These are phyloP conservation scores for Chrysocyon brachyurus DNA, from an alignment of 2,797 vertebrate species.

Conservation along the genomic window DNA sequence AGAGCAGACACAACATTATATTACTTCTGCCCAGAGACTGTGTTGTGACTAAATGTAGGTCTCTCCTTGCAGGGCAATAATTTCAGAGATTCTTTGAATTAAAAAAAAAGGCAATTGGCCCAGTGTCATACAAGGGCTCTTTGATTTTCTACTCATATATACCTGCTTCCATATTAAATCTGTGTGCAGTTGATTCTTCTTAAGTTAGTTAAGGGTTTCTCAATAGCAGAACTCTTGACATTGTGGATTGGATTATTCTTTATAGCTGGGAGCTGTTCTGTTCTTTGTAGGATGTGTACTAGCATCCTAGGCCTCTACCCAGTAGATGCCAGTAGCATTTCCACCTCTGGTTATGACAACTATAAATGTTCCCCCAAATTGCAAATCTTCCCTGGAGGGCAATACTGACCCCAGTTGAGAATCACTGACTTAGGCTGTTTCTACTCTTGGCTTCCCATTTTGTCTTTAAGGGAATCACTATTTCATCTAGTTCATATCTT, in stretches of 20 bases:
- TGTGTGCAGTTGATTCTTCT: not conserved
- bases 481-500: conserved; percentile 44
- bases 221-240: not conserved
- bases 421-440: not conserved
- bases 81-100: not conserved
- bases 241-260: not conserved
- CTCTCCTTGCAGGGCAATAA: conserved; percentile 17
- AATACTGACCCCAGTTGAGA: not conserved
- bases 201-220: conserved; percentile 51
- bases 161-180: conserved; percentile 14
- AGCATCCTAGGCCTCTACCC: not conserved
- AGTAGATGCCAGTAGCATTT: not conserved
- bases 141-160: conserved; percentile 50
- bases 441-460: conserved; percentile 48
- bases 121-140: not conserved
- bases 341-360: not conserved
- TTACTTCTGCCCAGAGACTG: conserved; percentile 42
- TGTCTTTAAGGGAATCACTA: conserved; percentile 14
- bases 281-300: not conserved
- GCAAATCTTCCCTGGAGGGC: not conserved
- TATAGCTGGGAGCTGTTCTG: not conserved
- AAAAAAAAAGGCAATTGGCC: not conserved
- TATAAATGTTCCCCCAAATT: conserved; percentile 4
- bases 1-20: conserved; percentile 8
- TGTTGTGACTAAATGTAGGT: not conserved